Conservation (phyloP, 2,797 vertebrate species). For the Eremophila alpestris region DNA sequence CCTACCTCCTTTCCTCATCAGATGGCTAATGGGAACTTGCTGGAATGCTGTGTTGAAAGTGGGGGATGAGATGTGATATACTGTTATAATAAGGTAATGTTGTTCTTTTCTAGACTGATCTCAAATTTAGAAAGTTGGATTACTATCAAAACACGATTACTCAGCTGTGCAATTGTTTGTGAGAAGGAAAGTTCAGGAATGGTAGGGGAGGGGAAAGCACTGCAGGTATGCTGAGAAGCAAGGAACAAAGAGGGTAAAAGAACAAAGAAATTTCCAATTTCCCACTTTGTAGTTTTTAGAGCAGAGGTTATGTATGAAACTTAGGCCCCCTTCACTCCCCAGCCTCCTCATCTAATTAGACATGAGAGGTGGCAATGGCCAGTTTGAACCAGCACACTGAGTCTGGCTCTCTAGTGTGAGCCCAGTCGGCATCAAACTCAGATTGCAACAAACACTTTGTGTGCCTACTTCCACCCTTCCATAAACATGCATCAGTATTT, state of each 20-base stretch:
- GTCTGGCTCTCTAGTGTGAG: not conserved
- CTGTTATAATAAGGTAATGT: slow-evolving; percentile 55
- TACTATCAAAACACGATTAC: not conserved
- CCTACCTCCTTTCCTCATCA: slow-evolving; percentile 28
- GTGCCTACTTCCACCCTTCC: not conserved
- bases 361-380: not conserved
- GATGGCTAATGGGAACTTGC: slow-evolving; percentile 28
- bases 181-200: not conserved
- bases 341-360: not conserved
- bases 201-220: not conserved
- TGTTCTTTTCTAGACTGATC: slow-evolving; percentile 54
- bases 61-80: slow-evolving; percentile 58
- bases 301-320: not conserved
- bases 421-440: rapidly evolving
- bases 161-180: slow-evolving; percentile 26
- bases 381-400: not conserved
- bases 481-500: not conserved
- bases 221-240: not conserved
- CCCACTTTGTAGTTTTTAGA: not conserved
- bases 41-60: slow-evolving; percentile 55
- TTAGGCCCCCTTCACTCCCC: not conserved
- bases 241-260: not conserved
- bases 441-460: not conserved
- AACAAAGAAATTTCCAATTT: not conserved
- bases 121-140: slow-evolving; percentile 53